Evolutionary conservation across 1,140 invertebrate species (phyloP), one percentile per base, ranked within the genome.

Genomic region (Drosophila melanica): DNA sequence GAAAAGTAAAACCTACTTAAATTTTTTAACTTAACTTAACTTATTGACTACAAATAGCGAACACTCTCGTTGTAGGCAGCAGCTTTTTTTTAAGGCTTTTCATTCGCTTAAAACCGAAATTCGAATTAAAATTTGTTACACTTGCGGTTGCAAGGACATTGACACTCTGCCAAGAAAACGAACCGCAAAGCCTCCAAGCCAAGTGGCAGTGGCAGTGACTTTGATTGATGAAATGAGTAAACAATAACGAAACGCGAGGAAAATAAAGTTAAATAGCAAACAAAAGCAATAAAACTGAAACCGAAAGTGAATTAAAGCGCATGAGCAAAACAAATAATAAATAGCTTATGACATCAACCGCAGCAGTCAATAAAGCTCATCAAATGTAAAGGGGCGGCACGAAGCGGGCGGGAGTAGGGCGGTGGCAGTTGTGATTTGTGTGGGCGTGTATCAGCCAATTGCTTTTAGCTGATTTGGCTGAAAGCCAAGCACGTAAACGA

Each of bases 171-270:
- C 70, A 73, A 73, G 59, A 23, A 20, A 37, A 10, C n/a, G 2
- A 39, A 12, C 6, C 14, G 18, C 57, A 45, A 60, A 74, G 63
- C 55, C 50, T 58, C 50, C 55, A 62, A 42, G 33, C 47, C 44
- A 14, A 18, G 35, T 64, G 54, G 33, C 59, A 60, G 27, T 64
- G 71, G 50, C 60, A 50, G 27, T 62, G 63, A 67, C 58, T 79
- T 72, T 79, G 76, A 79, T 79, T 79, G 76, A 76, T 76, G 75
- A 70, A 77, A 70, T 60, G 60, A 60, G 72, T 50, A 75, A 71
- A 75, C 72, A 70, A 64, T 63, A 69, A 58, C 48, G 59, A 68
- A 57, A 50, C 66, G 58, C 48, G 48, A 60, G 39, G 44, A 70
- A 63, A 69, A 66, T 60, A 77, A 73, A 60, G 14, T 51, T 51